A percentile compares a stretch with the other conserved stretches of the same genome.
These are phyloP conservation scores for Acanthurus tractus DNA, from an alignment of 2,797 vertebrate species.

Conservation along the genomic window DNA sequence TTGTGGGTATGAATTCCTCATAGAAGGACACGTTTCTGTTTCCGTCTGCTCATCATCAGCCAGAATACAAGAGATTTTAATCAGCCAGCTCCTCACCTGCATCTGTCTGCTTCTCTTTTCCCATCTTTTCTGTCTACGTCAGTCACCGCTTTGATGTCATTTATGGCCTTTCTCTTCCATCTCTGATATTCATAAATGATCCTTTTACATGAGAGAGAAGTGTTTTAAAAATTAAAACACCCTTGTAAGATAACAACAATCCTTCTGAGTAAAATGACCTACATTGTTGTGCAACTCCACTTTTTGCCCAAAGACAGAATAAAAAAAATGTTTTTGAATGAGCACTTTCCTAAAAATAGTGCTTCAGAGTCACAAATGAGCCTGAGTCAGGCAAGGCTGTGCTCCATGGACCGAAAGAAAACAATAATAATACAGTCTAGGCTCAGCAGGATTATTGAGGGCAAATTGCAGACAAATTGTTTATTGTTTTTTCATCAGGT, in stretches of 20 bases:
- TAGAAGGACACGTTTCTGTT: constrained; percentile 24
- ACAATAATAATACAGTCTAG: neutral
- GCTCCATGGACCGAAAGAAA: neutral
- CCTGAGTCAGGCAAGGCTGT: neutral
- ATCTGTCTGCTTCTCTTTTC: neutral
- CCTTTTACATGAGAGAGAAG: neutral
- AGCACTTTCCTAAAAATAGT: constrained; percentile 7
- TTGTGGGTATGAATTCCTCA: neutral
- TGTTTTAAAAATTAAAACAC: constrained; percentile 25
- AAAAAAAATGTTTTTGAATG: neutral
- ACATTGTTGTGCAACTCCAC: constrained; percentile 48
- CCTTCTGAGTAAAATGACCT: constrained; percentile 36
- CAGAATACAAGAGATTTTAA: constrained; percentile 29
- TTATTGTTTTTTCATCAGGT: constrained; percentile 14
- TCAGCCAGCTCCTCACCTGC: constrained; percentile 43
- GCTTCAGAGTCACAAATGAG: constrained; percentile 1
- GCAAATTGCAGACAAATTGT: neutral
- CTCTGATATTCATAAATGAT: constrained; percentile 13
- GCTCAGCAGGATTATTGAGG: neutral
- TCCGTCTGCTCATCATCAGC: constrained; percentile 20
- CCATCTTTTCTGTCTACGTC: constrained; percentile 5
- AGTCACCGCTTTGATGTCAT: constrained; percentile 33
- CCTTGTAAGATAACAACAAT: neutral
- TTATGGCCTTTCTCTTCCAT: constrained; percentile 31
- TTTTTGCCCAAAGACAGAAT: neutral